Percentiles rank a stretch among this genome's conserved stretches.
Evolutionary conservation across 2,888 invertebrate species (phyloP).

Genomic region (Drosophila sordidapex): DNA sequence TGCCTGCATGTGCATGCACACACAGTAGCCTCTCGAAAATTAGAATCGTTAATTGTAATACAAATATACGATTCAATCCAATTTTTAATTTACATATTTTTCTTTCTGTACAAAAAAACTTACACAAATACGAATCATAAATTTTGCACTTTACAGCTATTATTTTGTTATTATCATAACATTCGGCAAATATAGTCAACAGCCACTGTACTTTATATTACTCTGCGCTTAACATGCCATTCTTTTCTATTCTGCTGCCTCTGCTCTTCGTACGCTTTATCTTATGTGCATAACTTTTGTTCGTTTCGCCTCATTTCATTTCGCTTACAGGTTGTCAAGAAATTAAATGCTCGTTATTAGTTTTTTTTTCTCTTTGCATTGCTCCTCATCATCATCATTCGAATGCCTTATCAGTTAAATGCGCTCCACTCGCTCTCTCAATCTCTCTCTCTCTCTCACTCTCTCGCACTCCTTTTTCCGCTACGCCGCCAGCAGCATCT

Average conservation of each 20-base stretch:
- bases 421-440: constrained; percentile 1
- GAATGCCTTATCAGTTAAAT: constrained; percentile 56
- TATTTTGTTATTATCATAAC: background rate
- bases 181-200: background rate
- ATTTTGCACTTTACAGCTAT: background rate
- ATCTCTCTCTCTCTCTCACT: background rate
- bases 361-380: constrained; percentile 28
- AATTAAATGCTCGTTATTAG: constrained; percentile 68
- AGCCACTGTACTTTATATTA: constrained; percentile 3
- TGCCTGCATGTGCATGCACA: background rate
- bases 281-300: constrained; percentile 42
- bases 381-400: constrained; percentile 28
- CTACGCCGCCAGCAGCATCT: constrained; percentile 34
- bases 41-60: background rate
- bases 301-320: constrained; percentile 51
- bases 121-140: background rate
- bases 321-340: constrained; percentile 64
- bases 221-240: constrained; percentile 16
- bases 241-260: constrained; percentile 37
- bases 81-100: background rate
- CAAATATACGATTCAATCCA: background rate
- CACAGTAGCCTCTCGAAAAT: background rate
- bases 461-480: constrained; percentile 12
- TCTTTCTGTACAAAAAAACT: background rate
- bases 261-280: constrained; percentile 39